phyloP scores from a whole-genome alignment of 2,113 vertebrate genomes.

The Motacilla alba region DNA sequence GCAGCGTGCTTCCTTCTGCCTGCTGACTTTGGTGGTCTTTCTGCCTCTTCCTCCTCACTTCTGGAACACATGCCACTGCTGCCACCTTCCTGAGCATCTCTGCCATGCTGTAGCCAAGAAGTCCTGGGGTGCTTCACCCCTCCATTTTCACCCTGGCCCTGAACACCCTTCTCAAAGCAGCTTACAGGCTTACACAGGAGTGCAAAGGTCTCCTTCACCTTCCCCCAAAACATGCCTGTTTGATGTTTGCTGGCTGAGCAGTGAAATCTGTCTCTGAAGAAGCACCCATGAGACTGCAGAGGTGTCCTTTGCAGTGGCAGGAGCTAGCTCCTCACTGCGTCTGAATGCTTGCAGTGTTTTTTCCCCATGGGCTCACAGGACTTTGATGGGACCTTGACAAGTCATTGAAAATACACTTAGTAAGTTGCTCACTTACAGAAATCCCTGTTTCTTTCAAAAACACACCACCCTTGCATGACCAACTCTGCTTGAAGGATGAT shows the following conservation, averaged over 20 bases:
- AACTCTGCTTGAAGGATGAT: background rate
- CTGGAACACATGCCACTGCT: fast-evolving
- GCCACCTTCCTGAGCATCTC: background rate
- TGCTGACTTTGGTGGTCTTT: background rate
- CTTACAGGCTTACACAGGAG: background rate
- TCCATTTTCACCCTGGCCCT: background rate
- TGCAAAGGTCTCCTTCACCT: background rate
- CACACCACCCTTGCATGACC: background rate
- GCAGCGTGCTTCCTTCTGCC: background rate
- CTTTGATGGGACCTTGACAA: background rate
- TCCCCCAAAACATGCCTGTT: background rate
- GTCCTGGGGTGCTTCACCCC: background rate
- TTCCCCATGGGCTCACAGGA: fast-evolving
- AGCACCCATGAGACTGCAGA: background rate
- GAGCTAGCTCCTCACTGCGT: fast-evolving
- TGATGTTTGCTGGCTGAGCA: background rate
- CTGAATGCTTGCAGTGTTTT: background rate
- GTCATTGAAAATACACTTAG: background rate
- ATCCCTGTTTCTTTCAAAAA: background rate
- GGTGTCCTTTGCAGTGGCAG: background rate
- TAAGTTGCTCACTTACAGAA: background rate
- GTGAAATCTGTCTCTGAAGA: background rate
- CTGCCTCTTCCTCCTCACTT: background rate
- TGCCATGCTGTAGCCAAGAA: background rate
- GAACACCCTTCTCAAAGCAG: background rate